Percentiles rank a stretch among this genome's conserved stretches.
These are phyloP conservation scores for Gopherus evgoodei DNA, from an alignment of 2,113 vertebrate species.

Conservation along the genomic window DNA sequence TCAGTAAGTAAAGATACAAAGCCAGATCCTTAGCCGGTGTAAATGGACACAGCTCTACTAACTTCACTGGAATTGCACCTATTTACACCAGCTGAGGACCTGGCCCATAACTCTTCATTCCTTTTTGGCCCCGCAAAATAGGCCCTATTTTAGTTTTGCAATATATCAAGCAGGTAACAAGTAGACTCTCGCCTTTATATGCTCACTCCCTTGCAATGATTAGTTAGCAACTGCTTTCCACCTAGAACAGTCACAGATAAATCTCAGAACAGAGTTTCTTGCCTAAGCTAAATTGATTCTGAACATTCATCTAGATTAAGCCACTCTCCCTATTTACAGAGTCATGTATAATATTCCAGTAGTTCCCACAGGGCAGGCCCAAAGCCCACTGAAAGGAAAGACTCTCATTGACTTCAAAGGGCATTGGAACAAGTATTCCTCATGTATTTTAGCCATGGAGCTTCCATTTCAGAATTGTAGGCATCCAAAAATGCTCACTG, in stretches of 20 bases:
- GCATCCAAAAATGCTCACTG: not conserved
- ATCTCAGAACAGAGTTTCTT: not conserved
- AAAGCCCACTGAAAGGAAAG: not conserved
- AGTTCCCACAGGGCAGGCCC: not conserved
- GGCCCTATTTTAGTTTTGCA: not conserved
- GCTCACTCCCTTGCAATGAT: not conserved
- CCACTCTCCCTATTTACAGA: not conserved
- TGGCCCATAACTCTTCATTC: not conserved
- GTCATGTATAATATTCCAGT: not conserved
- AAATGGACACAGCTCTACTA: conserved; percentile 51
- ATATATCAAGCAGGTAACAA: not conserved
- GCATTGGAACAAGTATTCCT: not conserved
- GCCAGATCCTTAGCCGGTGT: conserved; percentile 25
- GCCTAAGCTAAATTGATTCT: not conserved
- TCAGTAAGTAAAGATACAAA: conserved; percentile 63
- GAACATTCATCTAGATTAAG: not conserved
- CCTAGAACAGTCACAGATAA: not conserved
- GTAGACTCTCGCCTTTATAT: not conserved
- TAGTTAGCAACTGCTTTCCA: not conserved
- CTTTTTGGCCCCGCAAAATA: not conserved
- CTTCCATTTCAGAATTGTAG: not conserved
- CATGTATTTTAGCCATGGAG: not conserved
- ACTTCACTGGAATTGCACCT: not conserved
- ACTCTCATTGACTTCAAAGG: not conserved
- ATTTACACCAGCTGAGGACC: not conserved